Base-by-base conservation (phyloP, 2,888 invertebrate species). In the Drosophila atripex region DNA sequence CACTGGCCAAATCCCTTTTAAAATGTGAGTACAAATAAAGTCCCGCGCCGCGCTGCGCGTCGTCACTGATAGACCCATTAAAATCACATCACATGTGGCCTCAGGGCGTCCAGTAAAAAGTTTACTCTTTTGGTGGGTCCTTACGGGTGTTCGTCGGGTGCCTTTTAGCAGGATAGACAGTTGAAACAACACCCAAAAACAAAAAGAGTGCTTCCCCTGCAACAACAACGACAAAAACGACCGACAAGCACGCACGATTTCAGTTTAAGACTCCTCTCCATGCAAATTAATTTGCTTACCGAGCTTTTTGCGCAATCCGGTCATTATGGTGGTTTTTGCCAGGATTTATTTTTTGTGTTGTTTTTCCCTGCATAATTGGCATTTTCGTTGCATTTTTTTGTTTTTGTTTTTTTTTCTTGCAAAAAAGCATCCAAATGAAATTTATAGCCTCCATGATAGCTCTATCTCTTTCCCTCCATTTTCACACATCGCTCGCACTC, bases 241-340 rank as follows among this genome's bases (percentile, higher is more conserved):
- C 35, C 35, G 14, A 35, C 35, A 41, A 41, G 41, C 41, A 41
- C 41, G 41, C 18, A 41, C 41, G 41, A 41, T 18, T 16, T 16
- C 41, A 18, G 18, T 41, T 41, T 16, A 41, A 41, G 41, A 41
- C 35, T 35, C 39, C 18, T 41, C 16, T 41, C 16, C 61, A 18
- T 47, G 47, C 61, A 60, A 47, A 61, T 61, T 61, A 47, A 61
- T 61, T 61, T 16, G 60, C 60, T 60, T 60, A 61, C 60, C 18
- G 61, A 47, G 60, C 60, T 60, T 60, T 60, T 60, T 38, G 43
- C 35, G 30, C 30, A 43, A 38, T 30, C 18, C 61, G 43, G 43
- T 43, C 43, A 43, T 61, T 60, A 60, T 60, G 46, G 23, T 18
- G 28, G 60, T 60, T 47, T 60, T 39, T 18, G 49, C 32, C n/a